Conservation (phyloP, 2,113 vertebrate species). For the Anolis sagrei region DNA sequence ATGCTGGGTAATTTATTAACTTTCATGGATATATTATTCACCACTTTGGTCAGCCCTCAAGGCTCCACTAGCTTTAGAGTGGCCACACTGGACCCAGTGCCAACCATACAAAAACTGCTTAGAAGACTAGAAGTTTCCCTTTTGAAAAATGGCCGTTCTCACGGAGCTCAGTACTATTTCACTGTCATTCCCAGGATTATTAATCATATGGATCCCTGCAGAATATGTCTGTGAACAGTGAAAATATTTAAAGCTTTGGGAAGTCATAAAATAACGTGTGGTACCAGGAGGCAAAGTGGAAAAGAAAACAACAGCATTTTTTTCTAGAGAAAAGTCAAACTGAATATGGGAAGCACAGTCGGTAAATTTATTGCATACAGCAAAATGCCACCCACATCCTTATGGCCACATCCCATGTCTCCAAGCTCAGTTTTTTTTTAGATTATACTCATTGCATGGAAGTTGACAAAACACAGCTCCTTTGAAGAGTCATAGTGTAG, state of each 20-base stretch:
- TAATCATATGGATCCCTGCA: conserved; percentile 18
- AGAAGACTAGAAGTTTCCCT: background rate
- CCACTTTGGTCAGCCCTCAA: background rate
- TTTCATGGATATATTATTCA: background rate
- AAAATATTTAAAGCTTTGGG: background rate
- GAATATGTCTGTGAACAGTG: conserved; percentile 9
- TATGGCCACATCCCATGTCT: background rate
- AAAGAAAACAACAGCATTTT: background rate
- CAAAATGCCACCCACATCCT: background rate
- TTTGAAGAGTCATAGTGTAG: background rate
- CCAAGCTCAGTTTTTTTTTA: background rate
- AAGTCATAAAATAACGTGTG: background rate
- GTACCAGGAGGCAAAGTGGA: conserved; percentile 27
- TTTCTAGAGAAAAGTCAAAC: background rate
- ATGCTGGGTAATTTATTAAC: conserved; percentile 10
- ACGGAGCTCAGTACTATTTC: conserved; percentile 18
- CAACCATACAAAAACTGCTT: conserved; percentile 6
- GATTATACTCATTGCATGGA: background rate
- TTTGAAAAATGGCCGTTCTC: conserved; percentile 29
- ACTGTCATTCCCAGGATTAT: conserved; percentile 27
- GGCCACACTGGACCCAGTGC: background rate
- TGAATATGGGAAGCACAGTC: background rate
- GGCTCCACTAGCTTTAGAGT: background rate
- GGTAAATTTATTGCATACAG: background rate
- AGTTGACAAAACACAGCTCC: too few relatives aligned